Base-by-base conservation (phyloP, 2,888 invertebrate species). In the Pomacea canaliculata region DNA sequence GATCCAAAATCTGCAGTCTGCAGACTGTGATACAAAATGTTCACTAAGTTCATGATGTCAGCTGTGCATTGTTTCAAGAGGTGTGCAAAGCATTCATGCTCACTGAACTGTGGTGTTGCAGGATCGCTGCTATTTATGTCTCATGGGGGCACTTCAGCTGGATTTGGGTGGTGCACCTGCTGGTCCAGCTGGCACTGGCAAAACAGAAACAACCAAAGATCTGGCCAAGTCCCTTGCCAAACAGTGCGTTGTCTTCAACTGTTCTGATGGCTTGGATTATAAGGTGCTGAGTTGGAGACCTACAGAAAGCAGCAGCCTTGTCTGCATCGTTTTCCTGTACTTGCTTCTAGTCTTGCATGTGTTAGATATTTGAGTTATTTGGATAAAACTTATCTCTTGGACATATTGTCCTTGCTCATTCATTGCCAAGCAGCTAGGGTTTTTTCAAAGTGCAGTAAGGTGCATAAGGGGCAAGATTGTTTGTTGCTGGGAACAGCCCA, bases 141-240 rank as follows among this genome's bases (percentile, higher is more conserved):
- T 97, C 59, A 96, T 97, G 96, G 96, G 96, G 16, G 96, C 96
- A 0, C 91, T 97, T 19, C 96, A 96, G 91, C 91, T 96, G 85
- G 95, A 97, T 91, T 91, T 97, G 82, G 94, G 94, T 27, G 97
- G 97, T 3, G 96, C 97, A 0, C 96, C 96, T 0, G 96, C 96
- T 0, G 97, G 96, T 0, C 96, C 96, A 0, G 95, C 95, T 0
- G 96, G 91, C 13, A 96, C 96, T 0, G 96, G 96, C 49, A 97
- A 97, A 91, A 97, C 96, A 0, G 96, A 97, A 91, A 96, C 96
- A 0, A 96, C 96, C 0, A 97, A 96, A 89, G 96, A 96, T 92
- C 91, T 97, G 84, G 96, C 96, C 13, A 97, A 97, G 90, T 94
- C 96, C 0, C 90, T 96, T 59, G 96, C 96, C 8, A 95, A 96